Conservation (phyloP, 2,888 invertebrate genomes). For the Cerastoderma edule region DNA sequence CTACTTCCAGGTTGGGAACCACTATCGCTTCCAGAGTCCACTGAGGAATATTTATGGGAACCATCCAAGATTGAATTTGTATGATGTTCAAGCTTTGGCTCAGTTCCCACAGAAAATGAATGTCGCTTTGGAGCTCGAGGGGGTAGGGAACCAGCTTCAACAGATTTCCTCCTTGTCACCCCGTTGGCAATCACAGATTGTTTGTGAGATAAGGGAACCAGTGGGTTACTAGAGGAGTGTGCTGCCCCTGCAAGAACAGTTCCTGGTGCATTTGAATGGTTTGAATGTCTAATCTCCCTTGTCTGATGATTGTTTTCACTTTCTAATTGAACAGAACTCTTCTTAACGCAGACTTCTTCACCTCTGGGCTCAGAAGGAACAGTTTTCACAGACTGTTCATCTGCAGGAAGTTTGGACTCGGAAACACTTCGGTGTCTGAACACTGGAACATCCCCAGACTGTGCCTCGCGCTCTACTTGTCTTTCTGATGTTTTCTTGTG, state of each 20-base stretch:
- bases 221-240: not conserved
- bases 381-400: not conserved
- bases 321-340: not conserved
- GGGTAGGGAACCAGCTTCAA: conserved; percentile 25
- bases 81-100: conserved; percentile 3
- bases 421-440: conserved; percentile 41
- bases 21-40: not conserved
- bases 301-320: too few species aligned
- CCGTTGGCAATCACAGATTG: conserved; percentile 6
- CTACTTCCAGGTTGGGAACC: not conserved
- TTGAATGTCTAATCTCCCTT: not conserved
- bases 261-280: not conserved
- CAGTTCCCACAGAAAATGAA: conserved; percentile 18
- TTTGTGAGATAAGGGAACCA: not conserved
- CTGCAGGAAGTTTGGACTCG: conserved; percentile 15
- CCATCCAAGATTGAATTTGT: not conserved
- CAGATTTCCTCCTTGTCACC: not conserved
- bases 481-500: conserved; percentile 38
- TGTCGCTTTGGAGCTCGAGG: conserved; percentile 21
- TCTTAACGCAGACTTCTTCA: not conserved
- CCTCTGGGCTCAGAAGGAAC: not conserved
- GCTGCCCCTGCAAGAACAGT: not conserved
- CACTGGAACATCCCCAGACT: not conserved
- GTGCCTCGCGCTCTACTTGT: conserved; percentile 27
- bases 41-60: not conserved